A percentile compares a stretch with the other conserved stretches of the same genome.
These are phyloP conservation scores for Myodes glareolus DNA, from an alignment of 2,113 vertebrate genomes.

Conservation along the genomic window DNA sequence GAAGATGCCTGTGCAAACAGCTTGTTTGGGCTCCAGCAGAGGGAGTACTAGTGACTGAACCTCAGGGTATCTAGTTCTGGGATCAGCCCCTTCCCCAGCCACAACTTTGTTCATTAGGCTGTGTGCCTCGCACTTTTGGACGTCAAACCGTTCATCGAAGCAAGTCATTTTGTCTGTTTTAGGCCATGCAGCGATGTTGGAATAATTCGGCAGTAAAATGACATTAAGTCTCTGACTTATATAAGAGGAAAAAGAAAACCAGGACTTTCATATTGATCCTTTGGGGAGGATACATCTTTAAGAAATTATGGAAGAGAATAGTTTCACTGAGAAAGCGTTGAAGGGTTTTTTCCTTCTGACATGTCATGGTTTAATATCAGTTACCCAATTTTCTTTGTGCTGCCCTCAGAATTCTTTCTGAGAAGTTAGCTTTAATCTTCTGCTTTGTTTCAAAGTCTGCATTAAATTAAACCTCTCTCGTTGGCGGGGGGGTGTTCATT, in stretches of 20 bases:
- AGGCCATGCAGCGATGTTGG: constrained; percentile 43
- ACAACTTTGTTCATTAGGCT: constrained; percentile 17
- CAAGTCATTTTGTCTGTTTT: background rate
- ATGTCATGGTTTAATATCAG: constrained; percentile 54
- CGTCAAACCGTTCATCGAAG: constrained; percentile 39
- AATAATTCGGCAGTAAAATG: constrained; percentile 39
- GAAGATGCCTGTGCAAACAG: background rate
- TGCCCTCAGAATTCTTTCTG: background rate
- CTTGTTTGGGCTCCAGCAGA: background rate
- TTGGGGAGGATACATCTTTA: constrained; percentile 17
- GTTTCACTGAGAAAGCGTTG: constrained; percentile 58
- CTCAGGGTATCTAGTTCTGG: background rate
- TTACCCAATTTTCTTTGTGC: constrained; percentile 53
- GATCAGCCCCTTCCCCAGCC: background rate
- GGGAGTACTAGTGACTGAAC: background rate
- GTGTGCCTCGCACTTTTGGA: background rate
- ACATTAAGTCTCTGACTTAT: constrained; percentile 45
- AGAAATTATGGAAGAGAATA: constrained; percentile 56
- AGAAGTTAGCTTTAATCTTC: constrained; percentile 60
- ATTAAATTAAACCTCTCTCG: constrained; percentile 59
- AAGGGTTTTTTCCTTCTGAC: background rate
- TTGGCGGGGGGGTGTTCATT: constrained; percentile 30
- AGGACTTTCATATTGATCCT: background rate
- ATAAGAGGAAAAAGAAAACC: background rate
- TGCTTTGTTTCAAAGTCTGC: constrained; percentile 48